Evolutionary conservation across 2,888 invertebrate species (phyloP).

Genomic region (Melanophora roralis): DNA sequence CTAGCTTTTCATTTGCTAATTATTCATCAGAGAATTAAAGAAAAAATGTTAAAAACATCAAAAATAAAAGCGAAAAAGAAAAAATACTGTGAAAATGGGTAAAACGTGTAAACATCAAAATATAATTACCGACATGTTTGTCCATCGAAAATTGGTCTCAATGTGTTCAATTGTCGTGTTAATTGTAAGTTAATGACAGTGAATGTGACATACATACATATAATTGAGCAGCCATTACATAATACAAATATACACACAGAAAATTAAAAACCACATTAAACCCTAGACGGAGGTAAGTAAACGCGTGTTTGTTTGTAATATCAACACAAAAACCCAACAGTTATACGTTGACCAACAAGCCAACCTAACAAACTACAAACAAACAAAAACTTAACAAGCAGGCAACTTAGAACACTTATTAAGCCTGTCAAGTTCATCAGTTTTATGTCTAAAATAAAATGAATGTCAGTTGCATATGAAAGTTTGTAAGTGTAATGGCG

Average conservation of each 20-base stretch:
- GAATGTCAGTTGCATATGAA: background rate
- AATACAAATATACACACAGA: background rate
- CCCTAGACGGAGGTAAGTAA: constrained; percentile 27
- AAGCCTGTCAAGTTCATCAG: background rate
- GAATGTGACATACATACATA: background rate
- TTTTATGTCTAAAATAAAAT: background rate
- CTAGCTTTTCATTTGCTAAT: constrained; percentile 57
- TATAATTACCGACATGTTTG: constrained; percentile 63
- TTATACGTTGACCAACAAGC: constrained; percentile 32
- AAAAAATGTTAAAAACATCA: constrained; percentile 3
- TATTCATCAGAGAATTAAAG: constrained; percentile 59
- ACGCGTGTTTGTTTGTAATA: constrained; percentile 54
- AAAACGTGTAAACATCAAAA: constrained; percentile 66
- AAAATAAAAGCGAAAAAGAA: background rate
- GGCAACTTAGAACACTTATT: background rate
- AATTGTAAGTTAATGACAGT: constrained; percentile 33
- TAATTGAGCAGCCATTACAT: constrained; percentile 8
- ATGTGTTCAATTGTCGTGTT: constrained; percentile 52
- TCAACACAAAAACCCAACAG: constrained; percentile 38
- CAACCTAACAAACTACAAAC: constrained; percentile 23
- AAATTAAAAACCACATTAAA: background rate
- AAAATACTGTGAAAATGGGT: constrained; percentile 63
- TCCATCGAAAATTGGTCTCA: constrained; percentile 55
- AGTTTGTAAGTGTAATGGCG: background rate
- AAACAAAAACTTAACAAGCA: background rate